phyloP scores from a whole-genome alignment of 2,888 invertebrate species.

The Heliconius ismenius region DNA sequence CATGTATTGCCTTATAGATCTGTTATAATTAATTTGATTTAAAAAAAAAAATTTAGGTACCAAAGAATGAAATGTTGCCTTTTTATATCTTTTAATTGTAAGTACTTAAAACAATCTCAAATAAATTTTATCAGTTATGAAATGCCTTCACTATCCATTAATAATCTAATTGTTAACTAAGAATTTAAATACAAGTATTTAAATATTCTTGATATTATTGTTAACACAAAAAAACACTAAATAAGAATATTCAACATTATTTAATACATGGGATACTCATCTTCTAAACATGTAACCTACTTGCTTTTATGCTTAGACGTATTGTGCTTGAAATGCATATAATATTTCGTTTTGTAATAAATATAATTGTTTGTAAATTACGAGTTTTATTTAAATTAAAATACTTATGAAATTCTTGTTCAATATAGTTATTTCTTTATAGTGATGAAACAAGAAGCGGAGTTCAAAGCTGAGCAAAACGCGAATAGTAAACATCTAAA shows the following conservation, averaged over 20 bases:
- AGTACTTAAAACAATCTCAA: background rate
- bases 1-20: conserved; percentile 39
- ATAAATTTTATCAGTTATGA: background rate
- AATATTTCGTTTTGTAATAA: conserved; percentile 29
- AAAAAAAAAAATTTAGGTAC: conserved; percentile 38
- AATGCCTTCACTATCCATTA: background rate
- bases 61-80: conserved; percentile 44
- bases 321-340: conserved; percentile 19
- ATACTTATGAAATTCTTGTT: too few species aligned
- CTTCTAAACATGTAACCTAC: conserved; percentile 1
- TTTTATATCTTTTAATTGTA: conserved; percentile 26
- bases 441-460: too few species aligned
- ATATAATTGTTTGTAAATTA: conserved; percentile 21
- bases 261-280: background rate
- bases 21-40: conserved; percentile 43
- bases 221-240: background rate
- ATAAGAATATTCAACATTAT: background rate
- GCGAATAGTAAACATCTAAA: too few species aligned
- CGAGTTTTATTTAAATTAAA: conserved; percentile 25
- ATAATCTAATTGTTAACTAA: background rate
- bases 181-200: background rate
- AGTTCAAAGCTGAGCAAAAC: too few species aligned
- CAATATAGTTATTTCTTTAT: too few species aligned
- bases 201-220: background rate
- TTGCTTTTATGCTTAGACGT: conserved; percentile 5